Evolutionary conservation across 2,113 vertebrate genomes (phyloP).

Genomic region (Cynoglossus semilaevis): DNA sequence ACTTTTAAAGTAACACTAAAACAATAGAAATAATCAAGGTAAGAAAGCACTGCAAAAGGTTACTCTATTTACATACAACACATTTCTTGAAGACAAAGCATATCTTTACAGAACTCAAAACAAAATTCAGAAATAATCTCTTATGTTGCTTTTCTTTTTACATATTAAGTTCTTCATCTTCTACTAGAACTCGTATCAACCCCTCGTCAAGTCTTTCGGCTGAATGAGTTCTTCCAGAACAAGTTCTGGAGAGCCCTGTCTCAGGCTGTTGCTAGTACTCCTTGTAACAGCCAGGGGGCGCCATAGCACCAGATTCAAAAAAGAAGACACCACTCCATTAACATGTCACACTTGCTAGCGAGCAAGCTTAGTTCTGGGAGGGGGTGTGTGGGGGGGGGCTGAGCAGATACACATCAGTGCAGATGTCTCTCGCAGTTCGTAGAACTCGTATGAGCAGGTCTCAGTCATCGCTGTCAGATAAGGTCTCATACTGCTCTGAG

Average conservation of each 20-base stretch:
- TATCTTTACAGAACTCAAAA: conserved; percentile 91
- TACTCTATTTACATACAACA: conserved; percentile 85
- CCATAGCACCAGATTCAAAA: conserved; percentile 68
- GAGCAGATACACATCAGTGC: conserved; percentile 33
- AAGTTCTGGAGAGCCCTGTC: conserved; percentile 53
- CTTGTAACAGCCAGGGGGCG: conserved; percentile 58
- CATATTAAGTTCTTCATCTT: conserved; percentile 77
- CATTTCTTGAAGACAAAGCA: conserved; percentile 85
- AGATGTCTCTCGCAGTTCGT: conserved; percentile 39
- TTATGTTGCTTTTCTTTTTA: conserved; percentile 71
- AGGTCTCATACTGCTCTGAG: conserved; percentile 94
- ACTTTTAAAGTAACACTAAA: conserved; percentile 79
- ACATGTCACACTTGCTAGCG: conserved; percentile 27
- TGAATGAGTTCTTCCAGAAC: conserved; percentile 52
- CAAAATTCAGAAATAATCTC: conserved; percentile 81
- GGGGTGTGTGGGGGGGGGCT: conserved; percentile 7
- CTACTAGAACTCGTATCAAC: conserved; percentile 47
- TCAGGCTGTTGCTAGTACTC: conserved; percentile 40
- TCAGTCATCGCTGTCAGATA: conserved; percentile 98
- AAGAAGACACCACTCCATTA: conserved; percentile 49
- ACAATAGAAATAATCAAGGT: conserved; percentile 75
- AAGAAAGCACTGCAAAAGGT: conserved; percentile 90
- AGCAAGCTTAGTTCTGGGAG: conserved; percentile 53
- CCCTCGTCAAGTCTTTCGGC: conserved; percentile 42
- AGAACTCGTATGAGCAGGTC: conserved; percentile 24